Percentiles rank a stretch among this genome's conserved stretches.
Evolutionary conservation across 2,113 vertebrate genomes (phyloP).

Genomic region (Nettapus auritus): DNA sequence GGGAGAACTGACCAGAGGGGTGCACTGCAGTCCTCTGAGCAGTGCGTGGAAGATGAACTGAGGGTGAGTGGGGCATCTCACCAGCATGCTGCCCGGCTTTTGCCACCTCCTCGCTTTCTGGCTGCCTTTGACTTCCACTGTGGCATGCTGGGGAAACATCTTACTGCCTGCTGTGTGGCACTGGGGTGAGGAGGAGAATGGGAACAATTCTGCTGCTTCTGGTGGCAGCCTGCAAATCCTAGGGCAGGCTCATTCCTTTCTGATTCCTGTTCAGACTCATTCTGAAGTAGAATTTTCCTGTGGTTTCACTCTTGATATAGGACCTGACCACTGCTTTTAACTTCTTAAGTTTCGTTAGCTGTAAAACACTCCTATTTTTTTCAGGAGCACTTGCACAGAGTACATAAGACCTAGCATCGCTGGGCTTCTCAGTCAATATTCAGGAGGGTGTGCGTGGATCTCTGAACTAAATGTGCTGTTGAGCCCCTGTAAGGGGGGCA

Average conservation of each 20-base stretch:
- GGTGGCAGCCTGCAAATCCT: not conserved
- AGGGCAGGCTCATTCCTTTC: not conserved
- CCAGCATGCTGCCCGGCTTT: not conserved
- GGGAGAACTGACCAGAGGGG: not conserved
- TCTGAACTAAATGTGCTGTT: not conserved
- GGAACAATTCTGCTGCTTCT: not conserved
- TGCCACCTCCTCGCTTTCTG: not conserved
- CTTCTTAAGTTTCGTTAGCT: not conserved
- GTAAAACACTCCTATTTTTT: not conserved
- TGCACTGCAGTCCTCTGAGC: not conserved
- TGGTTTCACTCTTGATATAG: not conserved
- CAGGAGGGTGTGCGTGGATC: not conserved
- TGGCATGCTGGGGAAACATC: not conserved
- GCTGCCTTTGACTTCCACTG: not conserved
- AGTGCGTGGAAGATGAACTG: too few relatives aligned
- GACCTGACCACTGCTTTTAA: not conserved
- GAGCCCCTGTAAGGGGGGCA: not conserved
- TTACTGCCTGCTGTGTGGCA: not conserved
- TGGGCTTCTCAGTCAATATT: not conserved
- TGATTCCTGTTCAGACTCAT: not conserved
- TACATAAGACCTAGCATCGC: fast-evolving
- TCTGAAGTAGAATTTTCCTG: not conserved
- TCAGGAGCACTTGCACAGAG: not conserved
- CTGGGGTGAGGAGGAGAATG: not conserved
- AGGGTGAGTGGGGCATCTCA: not conserved